Conservation (phyloP, 2,888 invertebrate species). For the Notocelia uddmanniana region DNA sequence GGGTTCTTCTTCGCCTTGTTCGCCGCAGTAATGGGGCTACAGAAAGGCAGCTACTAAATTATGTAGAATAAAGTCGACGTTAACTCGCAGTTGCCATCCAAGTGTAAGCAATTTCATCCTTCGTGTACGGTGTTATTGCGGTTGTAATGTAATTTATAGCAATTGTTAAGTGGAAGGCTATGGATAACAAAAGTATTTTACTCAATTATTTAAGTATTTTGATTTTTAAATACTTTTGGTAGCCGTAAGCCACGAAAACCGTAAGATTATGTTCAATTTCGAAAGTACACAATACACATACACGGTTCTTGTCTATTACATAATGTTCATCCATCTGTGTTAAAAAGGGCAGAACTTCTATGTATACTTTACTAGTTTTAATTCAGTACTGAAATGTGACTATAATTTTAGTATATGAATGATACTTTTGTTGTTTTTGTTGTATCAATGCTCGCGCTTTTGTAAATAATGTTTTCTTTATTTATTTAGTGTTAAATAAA, state of each 20-base stretch:
- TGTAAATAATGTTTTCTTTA: slow-evolving; percentile 64
- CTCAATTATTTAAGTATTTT: neutral
- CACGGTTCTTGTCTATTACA: slow-evolving; percentile 5
- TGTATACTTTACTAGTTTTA: neutral
- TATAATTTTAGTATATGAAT: slow-evolving; percentile 36
- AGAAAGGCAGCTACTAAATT: slow-evolving; percentile 78
- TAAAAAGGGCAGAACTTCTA: slow-evolving; percentile 42
- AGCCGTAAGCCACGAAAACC: neutral
- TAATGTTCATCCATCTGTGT: slow-evolving; percentile 49
- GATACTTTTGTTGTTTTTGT: slow-evolving; percentile 44
- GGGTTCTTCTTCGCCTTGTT: slow-evolving; percentile 96
- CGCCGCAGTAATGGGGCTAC: slow-evolving; percentile 92
- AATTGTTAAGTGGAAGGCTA: slow-evolving; percentile 14
- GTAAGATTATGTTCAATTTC: neutral
- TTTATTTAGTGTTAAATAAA: slow-evolving; percentile 27
- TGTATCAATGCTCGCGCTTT: slow-evolving; percentile 63
- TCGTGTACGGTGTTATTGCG: neutral
- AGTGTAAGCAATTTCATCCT: slow-evolving; percentile 58
- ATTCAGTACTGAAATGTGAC: slow-evolving; percentile 17
- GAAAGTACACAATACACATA: slow-evolving; percentile 1
- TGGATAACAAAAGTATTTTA: neutral
- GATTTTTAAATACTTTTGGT: slow-evolving; percentile 12
- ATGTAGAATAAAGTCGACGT: slow-evolving; percentile 62
- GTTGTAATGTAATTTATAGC: slow-evolving; percentile 26
- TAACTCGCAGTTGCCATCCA: slow-evolving; percentile 74